Evolutionary conservation across 2,113 vertebrate species (phyloP).

Genomic region (Eulacestoma nigropectus): DNA sequence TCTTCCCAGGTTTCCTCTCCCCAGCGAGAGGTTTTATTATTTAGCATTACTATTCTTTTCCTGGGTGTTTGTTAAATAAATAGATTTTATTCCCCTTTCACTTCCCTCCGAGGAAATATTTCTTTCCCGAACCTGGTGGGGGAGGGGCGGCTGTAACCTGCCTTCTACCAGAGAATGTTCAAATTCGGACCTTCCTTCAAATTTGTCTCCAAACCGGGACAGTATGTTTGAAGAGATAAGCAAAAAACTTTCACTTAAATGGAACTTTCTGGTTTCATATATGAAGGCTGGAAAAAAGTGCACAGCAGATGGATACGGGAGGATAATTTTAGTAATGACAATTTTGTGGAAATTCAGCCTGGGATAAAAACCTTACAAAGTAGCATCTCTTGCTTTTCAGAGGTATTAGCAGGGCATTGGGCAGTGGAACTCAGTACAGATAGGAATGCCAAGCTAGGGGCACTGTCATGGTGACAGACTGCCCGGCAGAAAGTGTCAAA

Average conservation of each 20-base stretch:
- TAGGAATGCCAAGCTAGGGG: not conserved
- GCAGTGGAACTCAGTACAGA: no score
- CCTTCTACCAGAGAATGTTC: no score
- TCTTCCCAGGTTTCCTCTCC: no score
- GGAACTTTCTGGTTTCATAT: not conserved
- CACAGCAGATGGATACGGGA: not conserved
- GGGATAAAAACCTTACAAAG: not conserved
- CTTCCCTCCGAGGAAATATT: no score
- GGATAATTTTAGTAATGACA: not conserved
- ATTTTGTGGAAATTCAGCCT: not conserved
- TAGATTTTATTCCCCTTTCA: no score
- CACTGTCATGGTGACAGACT: not conserved
- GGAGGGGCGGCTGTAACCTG: no score
- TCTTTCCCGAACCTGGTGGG: no score
- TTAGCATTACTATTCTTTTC: no score
- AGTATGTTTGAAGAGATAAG: not conserved
- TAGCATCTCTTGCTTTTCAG: not conserved
- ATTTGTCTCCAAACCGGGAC: no score
- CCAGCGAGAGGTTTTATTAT: no score
- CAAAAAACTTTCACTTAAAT: not conserved
- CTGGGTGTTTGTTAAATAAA: no score
- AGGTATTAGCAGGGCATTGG: not conserved
- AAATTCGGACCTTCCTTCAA: no score
- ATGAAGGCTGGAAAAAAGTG: not conserved
- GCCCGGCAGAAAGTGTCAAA: not conserved